Conservation (phyloP, 1,140 invertebrate species). For the Gonioctena quinquepunctata region DNA sequence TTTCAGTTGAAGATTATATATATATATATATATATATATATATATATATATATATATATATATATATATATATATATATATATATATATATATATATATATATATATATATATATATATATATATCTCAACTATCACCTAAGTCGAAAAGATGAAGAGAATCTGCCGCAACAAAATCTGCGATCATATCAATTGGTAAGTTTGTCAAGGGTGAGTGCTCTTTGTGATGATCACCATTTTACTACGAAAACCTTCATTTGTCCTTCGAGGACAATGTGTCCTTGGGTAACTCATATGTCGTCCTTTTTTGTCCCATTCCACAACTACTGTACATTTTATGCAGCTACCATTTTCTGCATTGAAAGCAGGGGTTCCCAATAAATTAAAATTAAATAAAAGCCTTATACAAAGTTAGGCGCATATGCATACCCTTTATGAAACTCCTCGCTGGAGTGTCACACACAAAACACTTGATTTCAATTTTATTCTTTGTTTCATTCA, state of each 20-base stretch:
- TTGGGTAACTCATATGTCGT: constrained; percentile 24
- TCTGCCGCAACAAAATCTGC: constrained; percentile 35
- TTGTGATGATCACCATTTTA: constrained; percentile 36
- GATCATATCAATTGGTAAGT: too few relatives aligned
- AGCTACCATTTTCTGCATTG: constrained; percentile 18
- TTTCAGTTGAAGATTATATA: neutral
- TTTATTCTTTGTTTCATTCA: neutral
- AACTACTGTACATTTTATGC: constrained; percentile 17
- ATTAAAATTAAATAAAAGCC: neutral
- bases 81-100: neutral
- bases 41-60: neutral
- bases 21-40: too few relatives aligned
- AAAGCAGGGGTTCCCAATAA: constrained; percentile 19
- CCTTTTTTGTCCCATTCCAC: constrained; percentile 14
- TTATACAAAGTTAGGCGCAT: neutral
- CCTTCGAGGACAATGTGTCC: constrained; percentile 7
- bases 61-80: neutral
- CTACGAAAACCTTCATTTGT: constrained; percentile 21
- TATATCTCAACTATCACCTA: too few relatives aligned
- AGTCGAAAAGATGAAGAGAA: constrained; percentile 38
- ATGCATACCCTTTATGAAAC: constrained; percentile 4
- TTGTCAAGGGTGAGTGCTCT: constrained; percentile 24
- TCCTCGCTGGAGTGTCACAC: neutral
- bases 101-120: neutral
- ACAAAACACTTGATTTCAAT: neutral